Conservation (phyloP, 2,113 vertebrate species). For the Arenaria interpres region DNA sequence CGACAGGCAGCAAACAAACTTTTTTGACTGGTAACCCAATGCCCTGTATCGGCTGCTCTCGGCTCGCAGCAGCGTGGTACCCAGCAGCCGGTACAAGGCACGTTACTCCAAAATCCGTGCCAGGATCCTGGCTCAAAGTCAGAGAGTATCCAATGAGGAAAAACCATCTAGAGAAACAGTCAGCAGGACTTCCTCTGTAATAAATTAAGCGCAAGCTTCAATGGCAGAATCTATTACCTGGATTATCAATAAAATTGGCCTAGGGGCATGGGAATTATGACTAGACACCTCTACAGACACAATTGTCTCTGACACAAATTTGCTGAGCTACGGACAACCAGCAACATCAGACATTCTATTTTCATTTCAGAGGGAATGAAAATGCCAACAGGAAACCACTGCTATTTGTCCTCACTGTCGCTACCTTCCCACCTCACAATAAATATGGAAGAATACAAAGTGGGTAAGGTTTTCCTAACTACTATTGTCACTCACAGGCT, state of each 20-base stretch:
- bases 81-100: background rate
- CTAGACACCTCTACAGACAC: background rate
- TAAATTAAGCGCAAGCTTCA: background rate
- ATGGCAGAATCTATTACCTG: background rate
- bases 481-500: background rate
- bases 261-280: background rate
- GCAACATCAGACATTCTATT: background rate
- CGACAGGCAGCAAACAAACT: background rate
- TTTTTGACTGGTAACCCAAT: background rate
- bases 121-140: background rate
- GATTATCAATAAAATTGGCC: background rate
- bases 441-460: background rate
- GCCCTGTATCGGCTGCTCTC: background rate
- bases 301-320: background rate
- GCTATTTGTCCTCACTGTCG: background rate
- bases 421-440: background rate
- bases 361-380: background rate
- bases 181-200: background rate
- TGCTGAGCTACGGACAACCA: background rate
- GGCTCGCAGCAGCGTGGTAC: fast-evolving
- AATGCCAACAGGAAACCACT: background rate
- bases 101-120: background rate
- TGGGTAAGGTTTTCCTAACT: background rate
- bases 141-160: background rate
- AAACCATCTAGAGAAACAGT: background rate